Percentiles rank a stretch among this genome's conserved stretches.
Evolutionary conservation across 2,113 vertebrate species (phyloP).

Genomic region (Pollachius pollachius): DNA sequence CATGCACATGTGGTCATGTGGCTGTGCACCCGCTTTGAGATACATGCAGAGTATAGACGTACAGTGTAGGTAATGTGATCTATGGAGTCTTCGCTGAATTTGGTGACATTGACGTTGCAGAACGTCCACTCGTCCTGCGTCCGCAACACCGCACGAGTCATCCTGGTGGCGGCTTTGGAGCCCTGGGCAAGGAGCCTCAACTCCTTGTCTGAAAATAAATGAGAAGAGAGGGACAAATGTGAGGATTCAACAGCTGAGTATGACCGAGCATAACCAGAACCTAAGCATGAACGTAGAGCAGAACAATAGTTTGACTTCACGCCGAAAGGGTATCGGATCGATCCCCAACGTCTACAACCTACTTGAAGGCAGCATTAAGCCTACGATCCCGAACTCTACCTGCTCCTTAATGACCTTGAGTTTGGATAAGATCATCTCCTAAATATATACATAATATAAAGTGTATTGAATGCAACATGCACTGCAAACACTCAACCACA

Average conservation of each 20-base stretch:
- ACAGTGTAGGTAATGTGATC: neutral
- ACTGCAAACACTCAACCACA: too few species aligned
- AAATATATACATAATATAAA: neutral
- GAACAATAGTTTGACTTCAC: too few species aligned
- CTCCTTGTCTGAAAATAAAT: neutral
- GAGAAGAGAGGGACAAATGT: neutral
- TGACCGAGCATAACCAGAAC: neutral
- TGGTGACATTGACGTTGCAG: slow-evolving; percentile 19
- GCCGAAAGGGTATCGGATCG: too few species aligned
- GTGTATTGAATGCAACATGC: too few species aligned
- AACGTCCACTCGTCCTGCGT: slow-evolving; percentile 35
- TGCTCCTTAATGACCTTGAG: neutral
- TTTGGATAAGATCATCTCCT: neutral
- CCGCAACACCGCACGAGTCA: neutral
- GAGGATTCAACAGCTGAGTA: neutral
- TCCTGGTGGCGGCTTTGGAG: neutral
- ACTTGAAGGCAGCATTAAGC: neutral
- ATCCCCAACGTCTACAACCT: too few species aligned
- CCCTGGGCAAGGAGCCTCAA: too few species aligned
- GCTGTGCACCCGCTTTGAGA: too few species aligned
- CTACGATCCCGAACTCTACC: neutral
- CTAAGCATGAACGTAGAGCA: neutral
- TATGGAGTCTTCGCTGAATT: slow-evolving; percentile 10
- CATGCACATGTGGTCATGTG: too few species aligned
- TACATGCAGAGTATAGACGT: neutral